Evolutionary conservation across 1,140 invertebrate species (phyloP).

Genomic region (Monomorium pharaonis): DNA sequence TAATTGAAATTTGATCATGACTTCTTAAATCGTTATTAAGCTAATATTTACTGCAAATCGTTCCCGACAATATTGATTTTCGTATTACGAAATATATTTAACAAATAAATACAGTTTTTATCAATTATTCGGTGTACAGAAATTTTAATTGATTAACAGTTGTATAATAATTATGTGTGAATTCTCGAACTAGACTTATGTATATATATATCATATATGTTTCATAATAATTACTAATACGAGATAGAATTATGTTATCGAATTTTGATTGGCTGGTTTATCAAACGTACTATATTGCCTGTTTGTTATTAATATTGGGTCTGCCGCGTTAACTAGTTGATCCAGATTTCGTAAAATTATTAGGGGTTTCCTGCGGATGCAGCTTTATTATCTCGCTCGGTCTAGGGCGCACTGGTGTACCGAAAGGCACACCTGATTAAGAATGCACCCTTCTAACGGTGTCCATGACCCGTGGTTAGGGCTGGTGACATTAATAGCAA

Average conservation of each 20-base stretch:
- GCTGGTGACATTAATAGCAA: conserved; percentile 78
- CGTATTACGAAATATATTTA: neutral
- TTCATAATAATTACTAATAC: neutral
- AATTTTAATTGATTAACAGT: conserved; percentile 13
- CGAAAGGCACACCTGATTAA: conserved; percentile 71
- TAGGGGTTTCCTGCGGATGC: conserved; percentile 60
- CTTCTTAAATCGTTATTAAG: neutral
- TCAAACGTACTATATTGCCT: neutral
- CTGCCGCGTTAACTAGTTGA: neutral
- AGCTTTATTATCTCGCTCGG: conserved; percentile 72
- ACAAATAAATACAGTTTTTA: neutral
- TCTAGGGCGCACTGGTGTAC: conserved; percentile 56
- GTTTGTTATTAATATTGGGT: conserved; percentile 25
- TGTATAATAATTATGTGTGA: neutral
- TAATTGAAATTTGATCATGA: neutral
- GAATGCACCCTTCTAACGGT: conserved; percentile 75
- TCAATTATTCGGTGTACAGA: neutral
- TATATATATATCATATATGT: too few species aligned
- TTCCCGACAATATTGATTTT: neutral
- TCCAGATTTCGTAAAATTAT: conserved; percentile 64
- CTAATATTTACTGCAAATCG: neutral
- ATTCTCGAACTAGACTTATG: neutral
- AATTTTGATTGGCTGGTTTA: neutral
- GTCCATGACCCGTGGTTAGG: conserved; percentile 74
- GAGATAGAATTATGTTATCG: neutral